phyloP scores from a whole-genome alignment of 1,140 invertebrate species.

The Manduca sexta region DNA sequence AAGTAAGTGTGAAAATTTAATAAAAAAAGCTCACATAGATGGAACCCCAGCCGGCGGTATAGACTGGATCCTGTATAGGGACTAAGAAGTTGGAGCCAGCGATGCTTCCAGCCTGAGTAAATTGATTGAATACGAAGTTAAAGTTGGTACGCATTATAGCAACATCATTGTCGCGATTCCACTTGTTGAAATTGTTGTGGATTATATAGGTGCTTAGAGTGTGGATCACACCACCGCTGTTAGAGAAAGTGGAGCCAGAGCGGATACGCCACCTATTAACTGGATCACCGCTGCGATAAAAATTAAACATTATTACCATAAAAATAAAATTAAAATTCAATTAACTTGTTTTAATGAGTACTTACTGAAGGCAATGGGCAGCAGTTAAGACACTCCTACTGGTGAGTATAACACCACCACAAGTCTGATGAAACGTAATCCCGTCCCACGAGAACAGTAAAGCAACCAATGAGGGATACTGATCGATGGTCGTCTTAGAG shows the following conservation, averaged over 20 bases:
- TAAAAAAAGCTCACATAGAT: background rate
- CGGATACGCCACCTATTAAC: constrained; percentile 23
- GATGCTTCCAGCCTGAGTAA: background rate
- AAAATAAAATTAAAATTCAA: background rate
- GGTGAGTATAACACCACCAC: constrained; percentile 31
- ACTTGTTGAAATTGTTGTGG: constrained; percentile 72
- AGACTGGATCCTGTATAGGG: background rate
- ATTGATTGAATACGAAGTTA: constrained; percentile 1
- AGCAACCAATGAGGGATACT: constrained; percentile 21
- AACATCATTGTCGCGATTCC: constrained; percentile 76
- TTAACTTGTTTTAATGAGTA: background rate
- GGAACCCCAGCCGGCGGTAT: background rate
- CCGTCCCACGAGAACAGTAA: constrained; percentile 19
- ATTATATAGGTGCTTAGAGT: constrained; percentile 23
- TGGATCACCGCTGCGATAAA: constrained; percentile 26
- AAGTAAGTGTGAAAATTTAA: too few species aligned
- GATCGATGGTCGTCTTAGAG: constrained; percentile 19
- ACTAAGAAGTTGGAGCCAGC: constrained; percentile 1
- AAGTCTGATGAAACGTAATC: constrained; percentile 15
- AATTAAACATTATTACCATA: background rate
- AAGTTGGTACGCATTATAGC: constrained; percentile 35
- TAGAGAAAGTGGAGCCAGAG: constrained; percentile 19
- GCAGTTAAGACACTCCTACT: constrained; percentile 24
- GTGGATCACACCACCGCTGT: constrained; percentile 19
- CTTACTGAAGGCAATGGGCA: constrained; percentile 34